Evolutionary conservation across 1,140 invertebrate genomes (phyloP).

Genomic region (Holotrichia oblita): DNA sequence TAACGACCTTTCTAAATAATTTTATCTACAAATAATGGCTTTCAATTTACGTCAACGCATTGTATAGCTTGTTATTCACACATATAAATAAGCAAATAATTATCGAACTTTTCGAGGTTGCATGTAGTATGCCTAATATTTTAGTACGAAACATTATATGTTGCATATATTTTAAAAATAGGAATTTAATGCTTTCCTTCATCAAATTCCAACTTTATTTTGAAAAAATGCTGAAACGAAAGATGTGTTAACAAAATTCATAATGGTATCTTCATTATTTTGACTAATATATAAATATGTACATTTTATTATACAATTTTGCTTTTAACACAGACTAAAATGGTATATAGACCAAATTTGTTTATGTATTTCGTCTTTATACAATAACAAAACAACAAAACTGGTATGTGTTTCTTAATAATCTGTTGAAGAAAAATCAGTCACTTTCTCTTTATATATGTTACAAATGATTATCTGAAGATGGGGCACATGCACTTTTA

Average conservation of each 20-base stretch:
- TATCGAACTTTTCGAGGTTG: too few relatives aligned
- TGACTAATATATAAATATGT: conserved; percentile 40
- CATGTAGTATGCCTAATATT: too few relatives aligned
- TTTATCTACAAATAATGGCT: too few relatives aligned
- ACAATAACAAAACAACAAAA: conserved; percentile 24
- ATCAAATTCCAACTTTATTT: background rate
- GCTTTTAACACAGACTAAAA: conserved; percentile 35
- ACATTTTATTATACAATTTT: conserved; percentile 31
- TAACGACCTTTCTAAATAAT: too few relatives aligned
- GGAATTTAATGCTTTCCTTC: too few relatives aligned
- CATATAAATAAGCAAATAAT: too few relatives aligned
- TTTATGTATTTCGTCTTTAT: conserved; percentile 24
- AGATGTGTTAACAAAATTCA: conserved; percentile 34
- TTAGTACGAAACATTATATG: too few relatives aligned
- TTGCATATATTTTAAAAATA: too few relatives aligned
- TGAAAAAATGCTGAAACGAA: conserved; percentile 21
- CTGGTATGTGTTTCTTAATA: conserved; percentile 1
- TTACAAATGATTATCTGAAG: conserved; percentile 13
- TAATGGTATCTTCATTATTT: conserved; percentile 25
- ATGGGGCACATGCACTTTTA: background rate
- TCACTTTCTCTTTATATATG: conserved; percentile 24
- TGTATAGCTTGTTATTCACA: too few relatives aligned
- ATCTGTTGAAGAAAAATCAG: conserved; percentile 24
- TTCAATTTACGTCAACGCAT: too few relatives aligned
- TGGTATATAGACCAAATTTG: conserved; percentile 31